Base-by-base conservation (phyloP, 2,888 invertebrate genomes). In the Eustalomyia histrio region DNA sequence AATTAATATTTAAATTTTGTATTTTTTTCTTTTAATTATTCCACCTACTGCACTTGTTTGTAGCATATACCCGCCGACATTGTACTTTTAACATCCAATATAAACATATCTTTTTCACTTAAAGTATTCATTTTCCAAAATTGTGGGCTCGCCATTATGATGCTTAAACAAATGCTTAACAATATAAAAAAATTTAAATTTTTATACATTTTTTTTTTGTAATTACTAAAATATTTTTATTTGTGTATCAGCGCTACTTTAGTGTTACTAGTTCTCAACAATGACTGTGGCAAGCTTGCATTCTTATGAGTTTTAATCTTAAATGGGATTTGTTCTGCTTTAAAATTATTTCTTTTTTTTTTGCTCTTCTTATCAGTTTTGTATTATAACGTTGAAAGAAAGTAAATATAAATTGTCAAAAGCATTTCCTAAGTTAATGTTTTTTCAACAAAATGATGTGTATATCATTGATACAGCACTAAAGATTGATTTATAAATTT, bases 41-140 rank as follows among this genome's bases (percentile, higher is more conserved):
- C 2, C 69, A 88, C 88, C 85, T 86, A 90, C 90, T 86, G 84
- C 76, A 89, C 87, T 84, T 86, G 87, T 63, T 85, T 88, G 72
- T 86, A 88, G 73, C 91, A 91, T 67, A 91, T 86, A 7, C 91
- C 91, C 1, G 88, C 84, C 9, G 87, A 43, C 84, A 86, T 84
- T 63, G 86, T 83, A 0, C 84, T 63, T 83, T 84, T 79, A 60
- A 84, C 84, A 64, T 89, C 89, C 10, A 85, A 76, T 58, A 84
- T 80, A 81, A 89, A 88, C 17, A 63, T 64, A 10, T 87, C 84
- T 0, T 76, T 53, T 6, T 85, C 84, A 58, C 65, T 86, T 35
- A 79, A 55, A 0, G 63, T 33, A 50, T 69, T 73, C 64, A 84
- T 29, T 33, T 73, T 86, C 88, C 88, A 88, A 78, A 88, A 88